phyloP scores from a whole-genome alignment of 1,140 invertebrate genomes.

The Wiebesia pumilae region DNA sequence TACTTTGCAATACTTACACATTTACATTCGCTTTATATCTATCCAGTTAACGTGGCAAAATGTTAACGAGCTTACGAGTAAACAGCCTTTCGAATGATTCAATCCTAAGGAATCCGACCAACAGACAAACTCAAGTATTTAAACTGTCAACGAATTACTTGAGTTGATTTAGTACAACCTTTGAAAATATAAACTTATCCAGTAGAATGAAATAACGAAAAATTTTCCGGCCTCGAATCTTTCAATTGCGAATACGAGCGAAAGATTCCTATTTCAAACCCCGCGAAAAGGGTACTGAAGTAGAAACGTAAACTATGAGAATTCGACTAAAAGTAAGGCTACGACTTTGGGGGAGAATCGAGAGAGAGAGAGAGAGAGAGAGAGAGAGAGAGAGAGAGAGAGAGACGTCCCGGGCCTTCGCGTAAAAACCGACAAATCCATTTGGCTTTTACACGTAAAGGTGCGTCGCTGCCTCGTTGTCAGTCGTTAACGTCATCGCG shows the following conservation, averaged over 20 bases:
- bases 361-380: neutral
- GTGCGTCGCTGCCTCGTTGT: neutral
- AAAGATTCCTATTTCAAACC: neutral
- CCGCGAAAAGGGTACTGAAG: neutral
- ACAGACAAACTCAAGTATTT: too few species aligned
- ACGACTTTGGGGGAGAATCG: neutral
- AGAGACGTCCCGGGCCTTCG: neutral
- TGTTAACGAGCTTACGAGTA: too few species aligned
- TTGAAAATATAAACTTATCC: too few species aligned
- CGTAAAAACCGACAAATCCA: conserved; percentile 42
- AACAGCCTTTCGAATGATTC: too few species aligned
- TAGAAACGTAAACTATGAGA: neutral
- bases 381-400: neutral
- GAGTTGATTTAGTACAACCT: too few species aligned
- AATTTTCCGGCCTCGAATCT: too few species aligned
- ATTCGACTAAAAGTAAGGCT: neutral
- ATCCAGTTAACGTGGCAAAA: too few species aligned
- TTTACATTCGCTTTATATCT: too few species aligned
- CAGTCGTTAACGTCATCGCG: neutral
- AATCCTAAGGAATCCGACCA: too few species aligned
- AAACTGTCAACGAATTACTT: too few species aligned
- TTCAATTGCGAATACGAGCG: too few species aligned
- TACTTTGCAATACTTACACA: neutral
- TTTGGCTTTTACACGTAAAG: neutral
- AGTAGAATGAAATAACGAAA: too few species aligned